These are phyloP conservation scores for Hippotragus niger DNA, from an alignment of 2,113 vertebrate species.

Conservation along the genomic window DNA sequence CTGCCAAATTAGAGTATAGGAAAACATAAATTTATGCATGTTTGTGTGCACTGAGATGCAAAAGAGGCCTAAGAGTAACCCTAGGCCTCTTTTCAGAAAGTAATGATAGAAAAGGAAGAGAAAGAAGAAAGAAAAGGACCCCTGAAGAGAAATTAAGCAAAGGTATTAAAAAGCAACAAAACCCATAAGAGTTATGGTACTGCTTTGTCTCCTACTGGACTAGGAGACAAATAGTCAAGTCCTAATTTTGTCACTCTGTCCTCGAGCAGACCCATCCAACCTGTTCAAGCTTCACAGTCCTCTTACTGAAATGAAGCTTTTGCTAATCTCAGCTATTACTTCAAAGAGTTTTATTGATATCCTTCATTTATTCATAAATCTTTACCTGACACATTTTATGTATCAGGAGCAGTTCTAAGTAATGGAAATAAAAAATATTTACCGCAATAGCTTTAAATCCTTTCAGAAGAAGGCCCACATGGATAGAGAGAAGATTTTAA, in stretches of 20 bases:
- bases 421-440: not conserved
- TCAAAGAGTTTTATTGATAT: not conserved
- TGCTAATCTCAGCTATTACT: not conserved
- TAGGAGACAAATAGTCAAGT: not conserved
- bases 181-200: not conserved
- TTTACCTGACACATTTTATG: not conserved
- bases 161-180: not conserved
- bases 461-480: not conserved
- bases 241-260: not conserved
- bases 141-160: not conserved
- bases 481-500: not conserved
- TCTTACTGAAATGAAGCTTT: not conserved
- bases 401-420: not conserved
- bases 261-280: not conserved
- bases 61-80: not conserved
- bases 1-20: not conserved
- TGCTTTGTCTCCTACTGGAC: not conserved
- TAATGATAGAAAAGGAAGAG: not conserved
- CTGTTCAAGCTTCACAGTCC: not conserved
- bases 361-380: not conserved
- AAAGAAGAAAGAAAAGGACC: not conserved
- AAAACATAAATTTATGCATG: not conserved
- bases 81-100: not conserved
- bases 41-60: not conserved
- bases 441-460: not conserved